Conservation (phyloP, 2,888 invertebrate genomes). For the Drosophila anceps region DNA sequence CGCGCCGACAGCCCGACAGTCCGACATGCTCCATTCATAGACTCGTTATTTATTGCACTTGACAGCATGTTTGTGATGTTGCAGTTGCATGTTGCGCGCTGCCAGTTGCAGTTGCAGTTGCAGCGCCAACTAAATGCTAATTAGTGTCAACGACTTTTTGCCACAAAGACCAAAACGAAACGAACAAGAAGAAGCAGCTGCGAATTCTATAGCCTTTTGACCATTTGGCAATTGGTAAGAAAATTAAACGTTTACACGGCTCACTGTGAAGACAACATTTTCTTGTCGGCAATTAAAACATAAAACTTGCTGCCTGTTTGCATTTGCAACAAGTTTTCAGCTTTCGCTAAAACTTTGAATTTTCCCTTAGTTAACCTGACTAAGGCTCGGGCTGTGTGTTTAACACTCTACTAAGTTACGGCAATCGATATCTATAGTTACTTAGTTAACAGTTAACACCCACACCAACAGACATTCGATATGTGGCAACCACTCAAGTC, state of each 20-base stretch:
- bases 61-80: constrained; percentile 58
- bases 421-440: constrained; percentile 1
- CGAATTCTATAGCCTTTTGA: constrained; percentile 44
- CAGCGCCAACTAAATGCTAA: constrained; percentile 65
- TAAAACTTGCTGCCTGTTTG: constrained; percentile 29
- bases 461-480: background rate
- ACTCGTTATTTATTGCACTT: constrained; percentile 74
- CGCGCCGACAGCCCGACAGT: constrained; percentile 27
- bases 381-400: background rate
- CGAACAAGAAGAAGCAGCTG: background rate
- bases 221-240: constrained; percentile 65
- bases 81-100: constrained; percentile 22
- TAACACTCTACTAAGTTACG: background rate
- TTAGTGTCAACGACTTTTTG: constrained; percentile 74
- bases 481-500: background rate
- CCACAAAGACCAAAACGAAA: background rate
- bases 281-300: constrained; percentile 28
- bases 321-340: constrained; percentile 16
- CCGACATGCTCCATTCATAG: constrained; percentile 51
- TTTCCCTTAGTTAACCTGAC: background rate
- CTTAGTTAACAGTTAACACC: background rate
- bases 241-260: constrained; percentile 4
- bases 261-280: background rate
- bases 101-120: constrained; percentile 18
- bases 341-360: constrained; percentile 14